Percentiles rank a stretch among this genome's conserved stretches.
Conservation (phyloP, 1,140 invertebrate genomes). For the Philopotamus ludificatus region DNA sequence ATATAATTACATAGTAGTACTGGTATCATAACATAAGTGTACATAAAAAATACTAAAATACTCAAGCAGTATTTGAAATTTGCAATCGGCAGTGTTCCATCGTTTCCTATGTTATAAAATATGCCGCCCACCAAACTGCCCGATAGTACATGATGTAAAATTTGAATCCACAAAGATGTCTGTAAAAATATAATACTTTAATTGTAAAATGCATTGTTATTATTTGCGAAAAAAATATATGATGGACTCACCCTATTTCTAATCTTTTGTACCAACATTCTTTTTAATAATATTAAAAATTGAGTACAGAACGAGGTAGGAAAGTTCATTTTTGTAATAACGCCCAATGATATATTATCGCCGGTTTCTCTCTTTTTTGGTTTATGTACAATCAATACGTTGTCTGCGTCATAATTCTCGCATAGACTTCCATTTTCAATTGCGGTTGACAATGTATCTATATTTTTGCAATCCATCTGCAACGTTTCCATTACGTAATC, state of each 20-base stretch:
- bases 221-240: constrained; percentile 19
- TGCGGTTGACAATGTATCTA: constrained; percentile 48
- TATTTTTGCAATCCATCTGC: constrained; percentile 42
- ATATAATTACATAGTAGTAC: constrained; percentile 60
- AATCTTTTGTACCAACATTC: constrained; percentile 57
- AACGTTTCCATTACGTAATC: constrained; percentile 53
- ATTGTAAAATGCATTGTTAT: no score
- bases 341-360: constrained; percentile 7
- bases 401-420: background rate
- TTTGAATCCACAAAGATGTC: constrained; percentile 57
- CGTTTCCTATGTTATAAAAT: constrained; percentile 58
- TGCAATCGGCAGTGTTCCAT: constrained; percentile 54
- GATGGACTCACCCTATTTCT: constrained; percentile 51
- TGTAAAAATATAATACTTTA: no score
- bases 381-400: background rate
- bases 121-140: constrained; percentile 57
- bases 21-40: constrained; percentile 62
- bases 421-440: constrained; percentile 50
- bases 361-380: constrained; percentile 5
- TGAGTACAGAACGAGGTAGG: constrained; percentile 57
- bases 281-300: constrained; percentile 53
- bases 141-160: constrained; percentile 57
- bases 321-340: constrained; percentile 47
- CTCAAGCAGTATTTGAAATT: constrained; percentile 63
- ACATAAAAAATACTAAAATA: constrained; percentile 62